These are phyloP conservation scores for Tenthredo scrophulariae DNA, from an alignment of 2,888 invertebrate genomes.

Conservation along the genomic window DNA sequence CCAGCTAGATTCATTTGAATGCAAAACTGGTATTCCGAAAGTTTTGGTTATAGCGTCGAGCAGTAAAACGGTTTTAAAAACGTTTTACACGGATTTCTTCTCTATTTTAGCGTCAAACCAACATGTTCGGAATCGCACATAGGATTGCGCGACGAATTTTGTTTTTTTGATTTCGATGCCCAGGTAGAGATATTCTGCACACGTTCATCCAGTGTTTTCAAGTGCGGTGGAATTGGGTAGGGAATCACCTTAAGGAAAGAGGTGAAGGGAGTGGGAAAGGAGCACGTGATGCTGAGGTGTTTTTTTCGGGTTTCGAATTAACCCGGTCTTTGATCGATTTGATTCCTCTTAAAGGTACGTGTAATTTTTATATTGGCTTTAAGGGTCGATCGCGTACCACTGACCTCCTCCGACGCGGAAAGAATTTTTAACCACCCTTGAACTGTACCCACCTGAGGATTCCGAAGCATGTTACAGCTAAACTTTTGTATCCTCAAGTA, in stretches of 20 bases:
- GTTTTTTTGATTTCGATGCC: no score
- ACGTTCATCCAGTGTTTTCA: no score
- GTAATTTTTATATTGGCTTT: not conserved
- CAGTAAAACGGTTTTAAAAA: no score
- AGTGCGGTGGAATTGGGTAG: no score
- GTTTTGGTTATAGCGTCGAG: not conserved
- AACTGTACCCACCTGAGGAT: not conserved
- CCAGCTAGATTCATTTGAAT: conserved; percentile 28
- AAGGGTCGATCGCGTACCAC: not conserved
- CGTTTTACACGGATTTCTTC: no score
- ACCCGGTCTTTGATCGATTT: not conserved
- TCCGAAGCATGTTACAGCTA: not conserved
- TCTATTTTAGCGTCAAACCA: no score
- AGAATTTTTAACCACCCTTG: conserved; percentile 12
- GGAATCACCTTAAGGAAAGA: not conserved
- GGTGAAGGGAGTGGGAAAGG: not conserved
- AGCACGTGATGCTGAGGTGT: not conserved
- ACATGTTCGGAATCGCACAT: no score
- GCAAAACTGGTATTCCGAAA: conserved; percentile 17
- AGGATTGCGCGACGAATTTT: no score
- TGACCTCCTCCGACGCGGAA: not conserved
- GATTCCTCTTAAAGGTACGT: not conserved
- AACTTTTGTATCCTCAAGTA: not conserved
- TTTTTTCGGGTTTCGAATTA: not conserved
- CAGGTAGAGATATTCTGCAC: no score